Percentiles rank a stretch among this genome's conserved stretches.
phyloP scores from a whole-genome alignment of 2,888 invertebrate species.

The Elysia crispata region DNA sequence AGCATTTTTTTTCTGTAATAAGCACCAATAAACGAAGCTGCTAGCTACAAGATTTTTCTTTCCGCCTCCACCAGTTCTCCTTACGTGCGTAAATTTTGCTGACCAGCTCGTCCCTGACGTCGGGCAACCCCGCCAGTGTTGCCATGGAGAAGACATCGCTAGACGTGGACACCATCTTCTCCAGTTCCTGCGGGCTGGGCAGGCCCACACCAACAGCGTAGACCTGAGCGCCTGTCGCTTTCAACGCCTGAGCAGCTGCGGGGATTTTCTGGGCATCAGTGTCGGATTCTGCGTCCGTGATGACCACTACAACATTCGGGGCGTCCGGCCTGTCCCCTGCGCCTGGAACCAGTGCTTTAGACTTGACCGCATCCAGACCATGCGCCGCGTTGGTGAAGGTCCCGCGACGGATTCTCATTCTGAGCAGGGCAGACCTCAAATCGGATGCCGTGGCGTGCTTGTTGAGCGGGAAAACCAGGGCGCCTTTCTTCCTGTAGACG shows the following conservation, averaged over 20 bases:
- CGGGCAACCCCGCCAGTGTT: no score
- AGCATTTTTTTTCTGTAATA: no score
- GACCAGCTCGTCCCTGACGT: no score
- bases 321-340: constrained; percentile 53
- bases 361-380: constrained; percentile 60
- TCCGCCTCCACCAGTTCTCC: no score
- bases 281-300: constrained; percentile 69
- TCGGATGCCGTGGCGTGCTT: constrained; percentile 57
- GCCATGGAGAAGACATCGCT: neutral
- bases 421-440: constrained; percentile 56
- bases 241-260: constrained; percentile 59
- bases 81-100: no score
- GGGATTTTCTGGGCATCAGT: constrained; percentile 59
- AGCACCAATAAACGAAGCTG: no score
- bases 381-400: constrained; percentile 56
- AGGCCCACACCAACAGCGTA: constrained; percentile 69
- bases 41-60: no score
- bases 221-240: constrained; percentile 61
- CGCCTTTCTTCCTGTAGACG: constrained; percentile 29
- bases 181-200: constrained; percentile 65
- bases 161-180: constrained; percentile 60
- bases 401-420: constrained; percentile 54
- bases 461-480: constrained; percentile 61
- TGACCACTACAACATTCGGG: constrained; percentile 58
- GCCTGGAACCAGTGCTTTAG: constrained; percentile 52